Base-by-base conservation (phyloP, 2,888 invertebrate genomes). In the Rhaphigaster nebulosa region DNA sequence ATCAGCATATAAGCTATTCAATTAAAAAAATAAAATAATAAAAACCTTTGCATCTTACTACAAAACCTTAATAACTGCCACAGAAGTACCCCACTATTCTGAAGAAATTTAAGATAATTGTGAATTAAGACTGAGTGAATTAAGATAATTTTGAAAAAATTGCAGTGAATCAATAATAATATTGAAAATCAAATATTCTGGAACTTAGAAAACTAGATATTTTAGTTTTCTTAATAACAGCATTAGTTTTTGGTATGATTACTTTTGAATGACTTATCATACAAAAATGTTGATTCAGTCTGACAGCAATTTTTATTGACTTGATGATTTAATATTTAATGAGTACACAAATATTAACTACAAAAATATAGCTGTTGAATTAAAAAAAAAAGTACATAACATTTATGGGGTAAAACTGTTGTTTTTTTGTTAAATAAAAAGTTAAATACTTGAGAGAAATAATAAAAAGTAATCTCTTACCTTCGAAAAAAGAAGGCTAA, bases 401-500 rank as follows among this genome's bases (percentile, higher is more conserved):
- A 38, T 38, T 76, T 6, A 34, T 38, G 70, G 70, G 8, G 65
- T 89, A 89, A 89, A 89, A 87, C 45, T 52, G 52, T 87, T 50
- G 20, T 87, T 50, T 56, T 56, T 56, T 56, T 65, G n/a, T 12
- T 10, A 3, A n/a, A 60, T 26, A n/a, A n/a, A 41, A 87, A 45
- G 26, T 54, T 38, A 54, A 26, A 88, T 60, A 60, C 38, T 56
- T 56, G 18, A 87, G 87, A 87, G 45, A 50, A 87, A 84, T 84
- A 84, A 84, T 45, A 50, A 88, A 88, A 29, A 88, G 15, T 38
- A 38, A 29, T 70, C 34, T 60, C 90, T 84, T 87, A 90, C 90
- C 84, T 90, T 60, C 56, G 34, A n/a, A n/a, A 12, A 34, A 54
- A 90, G 89, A 76, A 89, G 89, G 45, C 70, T 89, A 90, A 84